phyloP scores from a whole-genome alignment of 2,797 vertebrate genomes.

The Sebastes itinus region DNA sequence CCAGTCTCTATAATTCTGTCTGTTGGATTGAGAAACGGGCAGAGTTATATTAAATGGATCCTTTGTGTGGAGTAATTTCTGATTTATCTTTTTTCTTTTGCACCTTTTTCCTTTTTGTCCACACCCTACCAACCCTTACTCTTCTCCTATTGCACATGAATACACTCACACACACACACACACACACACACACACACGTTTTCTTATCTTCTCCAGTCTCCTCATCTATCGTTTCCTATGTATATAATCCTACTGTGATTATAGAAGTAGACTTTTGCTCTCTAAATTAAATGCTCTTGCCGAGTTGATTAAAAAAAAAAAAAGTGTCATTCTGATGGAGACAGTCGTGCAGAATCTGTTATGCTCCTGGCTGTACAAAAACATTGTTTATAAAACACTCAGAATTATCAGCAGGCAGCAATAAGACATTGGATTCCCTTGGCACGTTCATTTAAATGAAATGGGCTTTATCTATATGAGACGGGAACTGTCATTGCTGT shows the following conservation, averaged over 20 bases:
- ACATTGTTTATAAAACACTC: conserved; percentile 67
- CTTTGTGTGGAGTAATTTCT: conserved; percentile 72
- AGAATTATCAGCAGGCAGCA: conserved; percentile 61
- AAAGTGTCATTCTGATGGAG: conserved; percentile 61
- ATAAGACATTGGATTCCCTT: conserved; percentile 65
- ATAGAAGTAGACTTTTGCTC: conserved; percentile 48
- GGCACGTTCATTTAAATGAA: conserved; percentile 59
- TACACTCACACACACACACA: not conserved
- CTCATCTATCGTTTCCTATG: conserved; percentile 21
- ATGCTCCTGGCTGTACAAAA: conserved; percentile 47
- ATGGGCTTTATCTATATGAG: conserved; percentile 62
- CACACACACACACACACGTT: not conserved
- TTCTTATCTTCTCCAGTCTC: conserved; percentile 14
- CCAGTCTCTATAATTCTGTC: conserved; percentile 56
- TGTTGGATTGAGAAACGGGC: conserved; percentile 63
- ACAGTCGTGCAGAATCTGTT: conserved; percentile 53
- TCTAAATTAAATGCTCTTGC: conserved; percentile 64
- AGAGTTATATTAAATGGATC: conserved; percentile 66
- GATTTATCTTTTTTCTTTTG: conserved; percentile 63
- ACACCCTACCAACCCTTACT: conserved; percentile 3
- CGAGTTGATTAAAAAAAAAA: conserved; percentile 51
- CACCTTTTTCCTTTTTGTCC: conserved; percentile 4
- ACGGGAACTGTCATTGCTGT: conserved; percentile 56
- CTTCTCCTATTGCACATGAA: conserved; percentile 19
- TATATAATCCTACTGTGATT: conserved; percentile 54